Evolutionary conservation across 2,888 invertebrate species (phyloP).

Genomic region (Diachrysia chrysitis): DNA sequence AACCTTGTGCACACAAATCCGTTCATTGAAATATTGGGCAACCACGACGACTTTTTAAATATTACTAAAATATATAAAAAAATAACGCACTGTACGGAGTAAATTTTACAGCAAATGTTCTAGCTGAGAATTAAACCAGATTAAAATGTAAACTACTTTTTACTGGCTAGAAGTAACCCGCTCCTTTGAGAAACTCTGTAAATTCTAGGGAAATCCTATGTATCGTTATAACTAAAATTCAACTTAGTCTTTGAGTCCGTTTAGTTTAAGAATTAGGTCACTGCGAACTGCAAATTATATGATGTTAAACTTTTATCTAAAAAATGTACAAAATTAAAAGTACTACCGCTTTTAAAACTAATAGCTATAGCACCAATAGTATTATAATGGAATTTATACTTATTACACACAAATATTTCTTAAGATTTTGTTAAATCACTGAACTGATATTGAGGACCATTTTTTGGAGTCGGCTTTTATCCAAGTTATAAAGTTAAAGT

Average conservation of each 20-base stretch:
- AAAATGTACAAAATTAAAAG: not conserved
- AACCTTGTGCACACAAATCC: too few species aligned
- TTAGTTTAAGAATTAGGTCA: conserved; percentile 12
- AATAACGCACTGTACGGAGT: too few species aligned
- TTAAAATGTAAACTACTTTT: conserved; percentile 43
- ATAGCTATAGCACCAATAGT: too few species aligned
- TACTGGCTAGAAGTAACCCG: conserved; percentile 27
- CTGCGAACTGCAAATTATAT: not conserved
- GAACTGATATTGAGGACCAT: too few species aligned
- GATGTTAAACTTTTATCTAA: not conserved
- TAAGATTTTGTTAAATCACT: too few species aligned
- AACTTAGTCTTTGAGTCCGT: conserved; percentile 18
- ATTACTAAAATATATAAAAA: not conserved
- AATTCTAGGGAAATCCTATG: conserved; percentile 15
- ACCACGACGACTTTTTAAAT: too few species aligned
- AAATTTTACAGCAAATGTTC: conserved; percentile 16
- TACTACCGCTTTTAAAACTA: too few species aligned
- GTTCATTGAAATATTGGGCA: too few species aligned
- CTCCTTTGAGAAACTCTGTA: conserved; percentile 35
- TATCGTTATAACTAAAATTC: conserved; percentile 16
- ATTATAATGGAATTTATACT: too few species aligned
- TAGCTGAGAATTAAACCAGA: conserved; percentile 24
- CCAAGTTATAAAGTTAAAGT: too few species aligned
- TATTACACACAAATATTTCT: too few species aligned
- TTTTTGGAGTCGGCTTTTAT: too few species aligned